Evolutionary conservation across 2,797 vertebrate species (phyloP), one percentile per base, ranked within the genome.

Genomic region (Rhinophrynus dorsalis): DNA sequence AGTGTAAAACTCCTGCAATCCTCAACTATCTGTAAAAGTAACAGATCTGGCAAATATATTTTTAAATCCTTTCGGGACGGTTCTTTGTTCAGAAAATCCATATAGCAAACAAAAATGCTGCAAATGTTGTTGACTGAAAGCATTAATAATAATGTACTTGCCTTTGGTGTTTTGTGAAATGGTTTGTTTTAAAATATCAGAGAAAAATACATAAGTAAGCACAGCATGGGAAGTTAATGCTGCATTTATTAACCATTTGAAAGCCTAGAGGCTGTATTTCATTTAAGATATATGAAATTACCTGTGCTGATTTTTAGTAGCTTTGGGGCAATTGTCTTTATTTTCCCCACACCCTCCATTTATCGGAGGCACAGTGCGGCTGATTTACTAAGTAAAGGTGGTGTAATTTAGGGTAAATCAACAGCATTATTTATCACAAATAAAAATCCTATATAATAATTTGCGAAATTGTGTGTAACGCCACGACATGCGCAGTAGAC

Each of bases 141-240:
- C 68, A 72, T 72, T 58, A 72, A 72, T 65, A 72, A 72, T 58
- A 20, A 47, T 58, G 44, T 21, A 23, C 13, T 72, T 48, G 61
- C 68, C 54, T 58, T 29, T 17, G 61, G 68, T 58, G 42, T 72
- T n/a, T 72, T 64, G 42, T 20, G 18, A 23, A 72, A 42, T 23
- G 52, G 44, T 51, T 72, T 72, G 59, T 58, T 58, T 58, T 18
- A 40, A 62, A 62, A 44, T 61, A 55, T 61, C 37, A 26, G 13
- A 18, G 58, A 33, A 26, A 33, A 47, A 17, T 21, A 30, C 18
- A 45, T 42, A 54, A 54, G 55, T 54, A 47, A 15, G 20, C 47
- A 3, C 38, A 54, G 47, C 10, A 26, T 18, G 18, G 26, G 18
- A 45, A 54, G 26, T 2, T 8, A 51, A 45, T 54, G 10, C 11